phyloP scores from a whole-genome alignment of 2,113 vertebrate genomes.

The Puma concolor region DNA sequence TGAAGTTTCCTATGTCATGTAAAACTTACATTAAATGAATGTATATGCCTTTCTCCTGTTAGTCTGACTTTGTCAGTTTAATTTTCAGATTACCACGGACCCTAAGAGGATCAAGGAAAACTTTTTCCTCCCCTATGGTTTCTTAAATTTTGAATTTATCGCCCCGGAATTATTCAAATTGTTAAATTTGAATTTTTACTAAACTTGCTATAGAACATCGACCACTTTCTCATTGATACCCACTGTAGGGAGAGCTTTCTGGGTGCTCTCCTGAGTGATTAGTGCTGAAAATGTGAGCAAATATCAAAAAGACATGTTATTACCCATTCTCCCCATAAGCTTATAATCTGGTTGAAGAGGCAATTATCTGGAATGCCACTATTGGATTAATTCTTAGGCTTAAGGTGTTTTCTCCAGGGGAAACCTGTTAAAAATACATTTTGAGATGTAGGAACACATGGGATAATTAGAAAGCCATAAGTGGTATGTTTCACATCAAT shows the following conservation, averaged over 20 bases:
- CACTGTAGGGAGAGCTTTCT: not conserved
- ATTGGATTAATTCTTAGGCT: not conserved
- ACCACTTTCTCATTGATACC: not conserved
- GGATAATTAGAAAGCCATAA: not conserved
- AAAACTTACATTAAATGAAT: not conserved
- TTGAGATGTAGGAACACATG: not conserved
- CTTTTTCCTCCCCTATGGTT: not conserved
- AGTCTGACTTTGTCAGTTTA: not conserved
- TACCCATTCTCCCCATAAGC: not conserved
- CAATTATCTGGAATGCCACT: not conserved
- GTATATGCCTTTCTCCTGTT: not conserved
- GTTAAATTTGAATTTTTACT: conserved; percentile 41
- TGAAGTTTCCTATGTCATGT: not conserved
- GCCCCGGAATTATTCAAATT: not conserved
- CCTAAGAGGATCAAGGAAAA: not conserved
- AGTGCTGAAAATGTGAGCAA: not conserved
- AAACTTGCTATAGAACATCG: not conserved
- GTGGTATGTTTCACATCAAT: not conserved
- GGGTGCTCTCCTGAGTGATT: not conserved
- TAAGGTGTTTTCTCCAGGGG: not conserved
- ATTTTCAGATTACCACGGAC: not conserved
- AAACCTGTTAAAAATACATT: not conserved
- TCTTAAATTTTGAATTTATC: not conserved
- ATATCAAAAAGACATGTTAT: not conserved
- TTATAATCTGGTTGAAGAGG: not conserved